Evolutionary conservation across 2,113 vertebrate species (phyloP).

Genomic region (Psettodes erumei): DNA sequence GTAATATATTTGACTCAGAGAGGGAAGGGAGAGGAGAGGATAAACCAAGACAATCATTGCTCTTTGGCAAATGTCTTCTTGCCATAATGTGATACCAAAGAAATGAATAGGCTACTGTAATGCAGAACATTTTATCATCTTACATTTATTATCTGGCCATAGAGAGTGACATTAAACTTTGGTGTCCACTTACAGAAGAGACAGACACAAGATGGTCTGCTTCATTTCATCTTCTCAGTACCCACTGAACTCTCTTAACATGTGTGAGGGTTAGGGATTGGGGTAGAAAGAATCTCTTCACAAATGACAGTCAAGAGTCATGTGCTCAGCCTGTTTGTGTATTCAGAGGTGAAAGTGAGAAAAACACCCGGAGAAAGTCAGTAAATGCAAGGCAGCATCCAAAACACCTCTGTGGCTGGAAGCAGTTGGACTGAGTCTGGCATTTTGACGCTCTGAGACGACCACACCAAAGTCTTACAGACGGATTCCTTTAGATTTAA

Average conservation of each 20-base stretch:
- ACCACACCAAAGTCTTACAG: not conserved
- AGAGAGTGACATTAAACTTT: not conserved
- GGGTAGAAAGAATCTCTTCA: constrained; percentile 33
- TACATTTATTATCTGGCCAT: not conserved
- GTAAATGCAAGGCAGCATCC: constrained; percentile 41
- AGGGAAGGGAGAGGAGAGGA: constrained; percentile 23
- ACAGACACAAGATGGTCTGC: not conserved
- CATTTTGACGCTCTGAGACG: not conserved
- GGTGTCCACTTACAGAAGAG: not conserved
- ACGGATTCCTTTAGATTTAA: not conserved
- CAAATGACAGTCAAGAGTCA: constrained; percentile 31
- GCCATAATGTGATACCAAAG: constrained; percentile 35
- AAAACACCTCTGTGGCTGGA: constrained; percentile 48
- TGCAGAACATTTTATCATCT: constrained; percentile 1
- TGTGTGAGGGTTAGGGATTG: no score
- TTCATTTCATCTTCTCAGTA: constrained; percentile 14
- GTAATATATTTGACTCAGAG: constrained; percentile 62
- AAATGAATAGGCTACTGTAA: no score
- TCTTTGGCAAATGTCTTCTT: constrained; percentile 41
- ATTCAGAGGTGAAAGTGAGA: constrained; percentile 37
- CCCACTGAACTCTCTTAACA: constrained; percentile 8
- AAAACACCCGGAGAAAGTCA: constrained; percentile 50
- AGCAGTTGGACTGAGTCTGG: constrained; percentile 20
- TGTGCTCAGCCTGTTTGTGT: constrained; percentile 43
- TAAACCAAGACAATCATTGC: constrained; percentile 39